Conservation (phyloP, 2,113 vertebrate genomes). For the Corythornis madagascariensis region DNA sequence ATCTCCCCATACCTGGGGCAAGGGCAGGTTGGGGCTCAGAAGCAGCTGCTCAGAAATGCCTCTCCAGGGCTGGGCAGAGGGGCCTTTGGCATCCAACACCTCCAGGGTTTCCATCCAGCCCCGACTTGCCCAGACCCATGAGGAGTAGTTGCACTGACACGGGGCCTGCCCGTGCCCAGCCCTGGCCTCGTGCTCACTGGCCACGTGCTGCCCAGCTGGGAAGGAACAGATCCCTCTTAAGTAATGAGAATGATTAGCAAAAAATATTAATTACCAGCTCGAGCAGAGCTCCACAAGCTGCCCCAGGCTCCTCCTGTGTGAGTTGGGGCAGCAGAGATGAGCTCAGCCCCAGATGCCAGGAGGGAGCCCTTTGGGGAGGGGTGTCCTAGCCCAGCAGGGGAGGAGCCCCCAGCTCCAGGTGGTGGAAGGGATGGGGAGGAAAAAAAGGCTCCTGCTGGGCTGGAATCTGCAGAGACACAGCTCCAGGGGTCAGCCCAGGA, state of each 20-base stretch:
- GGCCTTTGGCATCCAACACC: fast-evolving
- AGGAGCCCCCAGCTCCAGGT: neutral
- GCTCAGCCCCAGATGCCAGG: neutral
- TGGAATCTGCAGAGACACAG: neutral
- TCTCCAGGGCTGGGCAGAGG: neutral
- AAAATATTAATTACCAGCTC: neutral
- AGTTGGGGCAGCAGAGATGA: neutral
- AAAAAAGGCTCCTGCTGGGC: neutral
- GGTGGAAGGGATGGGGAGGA: neutral
- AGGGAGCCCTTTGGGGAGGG: neutral
- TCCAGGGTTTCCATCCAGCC: fast-evolving
- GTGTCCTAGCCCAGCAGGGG: neutral
- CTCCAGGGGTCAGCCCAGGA: conserved; percentile 14
- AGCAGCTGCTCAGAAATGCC: neutral
- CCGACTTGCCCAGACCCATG: neutral
- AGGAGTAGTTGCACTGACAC: neutral
- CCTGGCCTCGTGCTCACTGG: fast-evolving
- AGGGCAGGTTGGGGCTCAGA: neutral
- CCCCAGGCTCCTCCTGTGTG: neutral
- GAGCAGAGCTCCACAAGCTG: neutral
- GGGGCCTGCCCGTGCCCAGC: neutral
- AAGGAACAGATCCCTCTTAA: neutral
- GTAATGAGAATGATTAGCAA: neutral
- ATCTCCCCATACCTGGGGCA: neutral
- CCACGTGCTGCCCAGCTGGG: neutral